phyloP scores from a whole-genome alignment of 1,140 invertebrate species.

The Bicyclus anynana region DNA sequence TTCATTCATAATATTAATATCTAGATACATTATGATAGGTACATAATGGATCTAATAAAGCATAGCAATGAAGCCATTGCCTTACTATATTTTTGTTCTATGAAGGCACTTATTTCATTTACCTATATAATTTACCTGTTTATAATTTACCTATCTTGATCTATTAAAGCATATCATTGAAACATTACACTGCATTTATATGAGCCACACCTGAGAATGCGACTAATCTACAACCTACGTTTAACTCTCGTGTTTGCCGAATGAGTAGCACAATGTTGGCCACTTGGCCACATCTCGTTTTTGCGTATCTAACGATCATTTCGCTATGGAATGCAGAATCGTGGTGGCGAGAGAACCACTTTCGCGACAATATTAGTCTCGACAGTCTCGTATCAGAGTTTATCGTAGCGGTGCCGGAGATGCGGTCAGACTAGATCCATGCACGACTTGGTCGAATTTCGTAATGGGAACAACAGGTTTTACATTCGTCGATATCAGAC shows the following conservation, averaged over 20 bases:
- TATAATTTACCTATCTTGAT: too few species aligned
- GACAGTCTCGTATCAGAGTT: conserved; percentile 25
- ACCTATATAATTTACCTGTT: too few species aligned
- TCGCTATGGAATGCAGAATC: conserved; percentile 54
- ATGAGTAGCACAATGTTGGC: conserved; percentile 16
- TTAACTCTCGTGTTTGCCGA: conserved; percentile 12
- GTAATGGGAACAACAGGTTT: conserved; percentile 33
- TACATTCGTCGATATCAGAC: not conserved
- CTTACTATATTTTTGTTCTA: too few species aligned
- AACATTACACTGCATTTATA: not conserved
- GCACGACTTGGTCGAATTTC: conserved; percentile 38
- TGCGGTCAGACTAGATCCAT: conserved; percentile 48
- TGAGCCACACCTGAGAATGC: not conserved
- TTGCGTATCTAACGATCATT: conserved; percentile 58
- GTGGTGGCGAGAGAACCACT: conserved; percentile 52
- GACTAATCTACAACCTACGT: not conserved
- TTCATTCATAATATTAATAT: too few species aligned
- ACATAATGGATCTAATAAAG: too few species aligned
- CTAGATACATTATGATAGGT: too few species aligned
- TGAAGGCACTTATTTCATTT: not conserved
- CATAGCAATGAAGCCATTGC: too few species aligned
- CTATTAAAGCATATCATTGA: too few species aligned
- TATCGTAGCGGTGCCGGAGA: conserved; percentile 19
- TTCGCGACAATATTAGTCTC: conserved; percentile 51
- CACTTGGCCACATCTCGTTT: conserved; percentile 41